Evolutionary conservation across 1,140 invertebrate species (phyloP).

Genomic region (Pseudomyrmex concolor): DNA sequence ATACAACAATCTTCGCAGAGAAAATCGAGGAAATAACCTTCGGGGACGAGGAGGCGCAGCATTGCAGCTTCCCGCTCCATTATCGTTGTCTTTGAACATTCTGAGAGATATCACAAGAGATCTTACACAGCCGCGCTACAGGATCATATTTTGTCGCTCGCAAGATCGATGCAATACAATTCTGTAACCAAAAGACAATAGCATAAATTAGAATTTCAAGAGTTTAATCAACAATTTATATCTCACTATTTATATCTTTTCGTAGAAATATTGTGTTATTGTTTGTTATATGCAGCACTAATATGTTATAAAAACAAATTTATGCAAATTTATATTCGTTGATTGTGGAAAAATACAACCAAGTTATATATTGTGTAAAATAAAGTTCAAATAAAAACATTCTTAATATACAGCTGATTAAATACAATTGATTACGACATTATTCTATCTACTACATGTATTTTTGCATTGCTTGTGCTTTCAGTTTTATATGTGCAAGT

Average conservation of each 20-base stretch:
- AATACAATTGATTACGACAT: not conserved
- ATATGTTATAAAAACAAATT: no score
- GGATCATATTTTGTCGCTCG: constrained; percentile 44
- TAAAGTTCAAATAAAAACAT: not conserved
- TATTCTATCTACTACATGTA: not conserved
- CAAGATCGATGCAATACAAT: not conserved
- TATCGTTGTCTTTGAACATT: constrained; percentile 83
- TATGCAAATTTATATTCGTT: not conserved
- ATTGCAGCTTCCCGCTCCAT: constrained; percentile 77
- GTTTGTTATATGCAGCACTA: no score
- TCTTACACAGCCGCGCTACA: constrained; percentile 38
- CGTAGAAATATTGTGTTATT: not conserved
- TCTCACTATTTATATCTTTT: no score
- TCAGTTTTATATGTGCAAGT: no score
- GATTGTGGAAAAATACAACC: not conserved
- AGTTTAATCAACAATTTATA: not conserved
- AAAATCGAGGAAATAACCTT: constrained; percentile 84
- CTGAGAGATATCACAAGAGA: constrained; percentile 40
- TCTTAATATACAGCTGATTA: constrained; percentile 2
- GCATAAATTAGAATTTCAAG: not conserved
- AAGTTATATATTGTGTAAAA: not conserved
- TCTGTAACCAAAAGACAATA: constrained; percentile 35
- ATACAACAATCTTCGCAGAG: constrained; percentile 84
- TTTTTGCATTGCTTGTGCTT: no score
- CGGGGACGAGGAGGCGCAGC: constrained; percentile 76